Evolutionary conservation across 2,888 invertebrate genomes (phyloP), one percentile per base, ranked within the genome.

Genomic region (Cyrtodaria siliqua): DNA sequence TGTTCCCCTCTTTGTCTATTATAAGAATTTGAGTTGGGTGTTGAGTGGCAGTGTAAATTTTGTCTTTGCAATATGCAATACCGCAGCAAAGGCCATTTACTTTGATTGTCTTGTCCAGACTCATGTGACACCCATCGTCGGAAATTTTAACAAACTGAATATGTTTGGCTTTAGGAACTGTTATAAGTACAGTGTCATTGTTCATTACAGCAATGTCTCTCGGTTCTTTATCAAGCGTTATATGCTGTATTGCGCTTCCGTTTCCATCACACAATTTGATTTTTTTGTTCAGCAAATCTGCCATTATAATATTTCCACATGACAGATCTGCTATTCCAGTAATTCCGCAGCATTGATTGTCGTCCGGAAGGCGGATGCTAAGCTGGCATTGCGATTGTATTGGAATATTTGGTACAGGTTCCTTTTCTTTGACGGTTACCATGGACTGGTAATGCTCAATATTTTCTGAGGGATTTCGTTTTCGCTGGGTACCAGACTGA

Each of bases 61-160:
- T 56, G 24, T 53, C 29, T n/a, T 63, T 59, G 50, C 57, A 40
- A 52, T 63, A 63, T 0, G 71, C 57, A 38, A 71, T 49, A 40
- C 71, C 71, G 50, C 71, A 71, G 42, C 71, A 71, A 23, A 52
- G 63, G 20, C 53, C 64, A 52, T 52, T 14, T 9, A 53, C 50
- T 9, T 50, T 20, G 50, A 23, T 23, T 20, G 12, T 50, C 12
- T 50, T 50, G 2, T 2, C 50, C 18, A 50, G 33, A 33, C 6
- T 33, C 50, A 20, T 14, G 20, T 2, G 1, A 3, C 23, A 18
- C 2, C 24, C 24, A 24, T 20, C 23, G 12, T 50, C 9, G 12
- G 42, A 8, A 33, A 71, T 57, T 9, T 56, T 27, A 14, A 71
- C 59, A 57, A 71, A 57, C 24, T 57, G 44, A 24, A 69, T 53